Conservation (phyloP, 2,888 invertebrate species). For the Cremastobaeus sp. region DNA sequence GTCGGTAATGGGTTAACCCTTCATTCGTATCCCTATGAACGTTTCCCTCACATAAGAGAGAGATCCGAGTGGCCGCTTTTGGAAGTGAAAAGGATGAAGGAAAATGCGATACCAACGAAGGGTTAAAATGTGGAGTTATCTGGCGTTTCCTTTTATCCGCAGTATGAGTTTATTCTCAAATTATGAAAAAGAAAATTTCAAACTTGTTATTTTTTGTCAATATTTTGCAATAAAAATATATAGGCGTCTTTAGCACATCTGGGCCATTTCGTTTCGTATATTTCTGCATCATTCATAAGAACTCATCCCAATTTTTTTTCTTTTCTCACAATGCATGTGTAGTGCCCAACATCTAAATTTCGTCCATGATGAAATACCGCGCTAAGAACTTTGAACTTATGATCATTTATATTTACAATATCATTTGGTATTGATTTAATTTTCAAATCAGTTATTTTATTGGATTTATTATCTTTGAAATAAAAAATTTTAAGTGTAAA, state of each 20-base stretch:
- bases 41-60: too few species aligned
- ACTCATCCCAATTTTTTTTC: conserved; percentile 2
- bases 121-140: too few species aligned
- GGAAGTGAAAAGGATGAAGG: too few species aligned
- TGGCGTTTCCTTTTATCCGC: too few species aligned
- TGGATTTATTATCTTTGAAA: background rate
- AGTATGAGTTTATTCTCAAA: too few species aligned
- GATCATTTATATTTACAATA: conserved; percentile 9
- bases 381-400: conserved; percentile 16
- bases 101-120: too few species aligned
- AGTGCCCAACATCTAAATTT: conserved; percentile 3
- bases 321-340: conserved; percentile 9
- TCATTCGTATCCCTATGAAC: too few species aligned
- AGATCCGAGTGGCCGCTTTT: too few species aligned
- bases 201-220: background rate
- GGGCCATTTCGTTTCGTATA: background rate
- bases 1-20: too few species aligned
- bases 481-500: conserved; percentile 14
- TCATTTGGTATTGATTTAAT: conserved; percentile 12
- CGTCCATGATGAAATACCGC: conserved; percentile 20
- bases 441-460: conserved; percentile 2
- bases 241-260: conserved; percentile 7
- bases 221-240: conserved; percentile 9
- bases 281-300: conserved; percentile 1
- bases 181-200: too few species aligned